Evolutionary conservation across 2,797 vertebrate genomes (phyloP).

Genomic region (Prunella strophiata): DNA sequence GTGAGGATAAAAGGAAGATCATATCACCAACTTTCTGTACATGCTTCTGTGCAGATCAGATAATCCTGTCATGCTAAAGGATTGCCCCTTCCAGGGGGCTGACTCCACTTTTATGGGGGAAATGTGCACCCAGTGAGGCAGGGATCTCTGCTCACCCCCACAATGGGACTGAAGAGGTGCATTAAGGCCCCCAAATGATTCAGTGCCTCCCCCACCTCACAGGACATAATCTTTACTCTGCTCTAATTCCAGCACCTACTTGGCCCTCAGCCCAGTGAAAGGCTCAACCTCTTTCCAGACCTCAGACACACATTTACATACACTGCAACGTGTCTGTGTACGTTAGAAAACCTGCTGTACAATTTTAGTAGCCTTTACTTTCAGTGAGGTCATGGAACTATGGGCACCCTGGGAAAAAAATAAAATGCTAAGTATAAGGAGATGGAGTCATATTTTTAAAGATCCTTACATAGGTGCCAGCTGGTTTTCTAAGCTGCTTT

Average conservation of each 20-base stretch:
- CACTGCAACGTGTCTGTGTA: not conserved
- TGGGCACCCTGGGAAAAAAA: not conserved
- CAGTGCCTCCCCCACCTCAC: not conserved
- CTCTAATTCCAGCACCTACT: slow-evolving; percentile 39
- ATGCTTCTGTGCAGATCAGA: not conserved
- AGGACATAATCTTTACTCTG: slow-evolving; percentile 20
- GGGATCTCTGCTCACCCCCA: not conserved
- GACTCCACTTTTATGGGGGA: not conserved
- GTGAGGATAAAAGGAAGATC: slow-evolving; percentile 12
- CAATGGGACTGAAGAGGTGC: accelerated
- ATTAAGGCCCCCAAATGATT: not conserved
- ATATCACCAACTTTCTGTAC: not conserved
- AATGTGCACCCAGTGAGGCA: not conserved
- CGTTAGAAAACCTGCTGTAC: not conserved
- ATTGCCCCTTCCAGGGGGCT: not conserved
- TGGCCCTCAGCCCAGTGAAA: slow-evolving; percentile 12
- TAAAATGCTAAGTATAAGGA: slow-evolving; percentile 3
- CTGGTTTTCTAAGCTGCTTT: slow-evolving; percentile 22
- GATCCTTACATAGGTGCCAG: not conserved
- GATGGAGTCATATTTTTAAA: slow-evolving; percentile 27
- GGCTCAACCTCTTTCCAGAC: slow-evolving; percentile 7
- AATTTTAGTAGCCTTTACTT: slow-evolving; percentile 24
- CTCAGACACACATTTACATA: slow-evolving; percentile 32
- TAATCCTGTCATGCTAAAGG: not conserved
- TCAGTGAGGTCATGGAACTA: not conserved